Conservation (phyloP, 2,797 vertebrate species). For the Gymnoscopelus braueri region DNA sequence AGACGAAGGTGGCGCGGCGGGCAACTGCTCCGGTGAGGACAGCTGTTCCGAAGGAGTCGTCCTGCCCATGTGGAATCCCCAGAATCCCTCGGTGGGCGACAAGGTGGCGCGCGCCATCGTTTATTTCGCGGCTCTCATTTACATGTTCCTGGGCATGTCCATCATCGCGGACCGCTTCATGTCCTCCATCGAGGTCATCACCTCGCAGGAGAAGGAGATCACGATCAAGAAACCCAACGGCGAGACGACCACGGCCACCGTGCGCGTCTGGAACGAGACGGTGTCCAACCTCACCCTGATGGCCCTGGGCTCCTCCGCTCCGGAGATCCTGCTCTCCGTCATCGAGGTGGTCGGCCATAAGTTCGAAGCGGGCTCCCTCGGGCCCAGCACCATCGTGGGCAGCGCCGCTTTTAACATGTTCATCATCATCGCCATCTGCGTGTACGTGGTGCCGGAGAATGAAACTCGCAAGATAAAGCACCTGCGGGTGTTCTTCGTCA, state of each 20-base stretch:
- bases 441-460: conserved; percentile 86
- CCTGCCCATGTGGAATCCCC: conserved; percentile 88
- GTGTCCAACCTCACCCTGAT: conserved; percentile 90
- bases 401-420: conserved; percentile 92
- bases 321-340: conserved; percentile 88
- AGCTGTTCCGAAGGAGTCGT: conserved; percentile 85
- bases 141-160: conserved; percentile 92
- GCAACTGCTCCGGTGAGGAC: conserved; percentile 79
- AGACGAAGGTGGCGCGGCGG: conserved; percentile 24
- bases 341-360: conserved; percentile 88
- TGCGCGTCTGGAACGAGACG: conserved; percentile 90
- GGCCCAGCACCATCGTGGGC: conserved; percentile 89
- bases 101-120: conserved; percentile 89
- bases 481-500: conserved; percentile 88
- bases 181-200: conserved; percentile 91
- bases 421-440: conserved; percentile 87
- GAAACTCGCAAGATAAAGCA: conserved; percentile 87
- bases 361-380: conserved; percentile 85
- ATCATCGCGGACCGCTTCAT: conserved; percentile 91
- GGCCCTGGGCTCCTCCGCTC: conserved; percentile 88
- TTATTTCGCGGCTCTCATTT: conserved; percentile 89
- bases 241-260: conserved; percentile 84
- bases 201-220: conserved; percentile 89
- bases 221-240: conserved; percentile 88
- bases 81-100: conserved; percentile 87